A percentile compares a stretch with the other conserved stretches of the same genome.
phyloP scores from a whole-genome alignment of 2,113 vertebrate species.

The Gymnogyps californianus region DNA sequence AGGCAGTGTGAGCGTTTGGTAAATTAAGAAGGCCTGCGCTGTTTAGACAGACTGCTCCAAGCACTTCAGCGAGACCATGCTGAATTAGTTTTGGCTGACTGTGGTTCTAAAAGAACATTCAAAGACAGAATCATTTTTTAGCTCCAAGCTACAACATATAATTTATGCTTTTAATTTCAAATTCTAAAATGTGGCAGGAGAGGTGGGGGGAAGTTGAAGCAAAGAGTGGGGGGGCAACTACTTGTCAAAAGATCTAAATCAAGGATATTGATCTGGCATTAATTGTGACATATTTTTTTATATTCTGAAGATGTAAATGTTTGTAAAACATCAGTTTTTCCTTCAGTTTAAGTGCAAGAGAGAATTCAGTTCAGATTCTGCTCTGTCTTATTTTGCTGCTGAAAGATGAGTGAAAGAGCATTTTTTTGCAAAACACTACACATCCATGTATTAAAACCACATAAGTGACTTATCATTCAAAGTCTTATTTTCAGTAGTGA shows the following conservation, averaged over 20 bases:
- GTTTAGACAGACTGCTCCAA: slow-evolving; percentile 56
- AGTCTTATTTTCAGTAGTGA: not conserved
- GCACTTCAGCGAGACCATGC: slow-evolving; percentile 29
- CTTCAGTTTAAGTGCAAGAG: not conserved
- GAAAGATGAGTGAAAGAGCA: not conserved
- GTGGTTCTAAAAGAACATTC: slow-evolving; percentile 58
- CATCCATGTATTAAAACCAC: not conserved
- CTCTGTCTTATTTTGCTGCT: not conserved
- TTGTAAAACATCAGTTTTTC: not conserved
- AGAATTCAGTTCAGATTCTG: not conserved
- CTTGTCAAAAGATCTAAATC: not conserved
- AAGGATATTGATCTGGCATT: slow-evolving; percentile 5
- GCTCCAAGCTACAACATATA: slow-evolving; percentile 38
- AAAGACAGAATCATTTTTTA: slow-evolving; percentile 44
- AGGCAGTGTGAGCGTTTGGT: not conserved
- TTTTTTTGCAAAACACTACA: not conserved
- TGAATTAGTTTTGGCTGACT: slow-evolving; percentile 58
- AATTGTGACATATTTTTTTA: not conserved
- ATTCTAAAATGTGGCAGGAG: slow-evolving; percentile 19
- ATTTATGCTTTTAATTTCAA: slow-evolving; percentile 73
- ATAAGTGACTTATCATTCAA: not conserved
- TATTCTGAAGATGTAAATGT: not conserved
- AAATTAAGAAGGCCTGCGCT: slow-evolving; percentile 62
- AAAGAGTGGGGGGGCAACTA: not conserved
- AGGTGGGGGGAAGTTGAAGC: not conserved